Conservation (phyloP, 2,113 vertebrate species). For the Lanius ludovicianus region DNA sequence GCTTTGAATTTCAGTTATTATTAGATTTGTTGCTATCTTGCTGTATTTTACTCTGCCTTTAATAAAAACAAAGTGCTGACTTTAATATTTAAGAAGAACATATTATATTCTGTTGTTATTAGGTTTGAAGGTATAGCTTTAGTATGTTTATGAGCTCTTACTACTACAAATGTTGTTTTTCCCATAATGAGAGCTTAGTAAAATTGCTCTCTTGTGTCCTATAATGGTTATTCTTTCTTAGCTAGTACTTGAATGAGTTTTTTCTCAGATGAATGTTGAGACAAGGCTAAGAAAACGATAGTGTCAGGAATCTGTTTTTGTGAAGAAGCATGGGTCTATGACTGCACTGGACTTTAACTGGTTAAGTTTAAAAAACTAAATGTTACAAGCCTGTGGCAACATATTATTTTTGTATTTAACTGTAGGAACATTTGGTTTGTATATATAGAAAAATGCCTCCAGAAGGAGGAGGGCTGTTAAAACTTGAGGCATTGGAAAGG, state of each 20-base stretch:
- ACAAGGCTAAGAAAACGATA: not conserved
- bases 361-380: slow-evolving; percentile 53
- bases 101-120: slow-evolving; percentile 21
- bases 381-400: slow-evolving; percentile 30
- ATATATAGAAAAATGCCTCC: slow-evolving; percentile 68
- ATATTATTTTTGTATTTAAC: slow-evolving; percentile 64
- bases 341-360: slow-evolving; percentile 8
- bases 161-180: slow-evolving; percentile 46
- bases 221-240: slow-evolving; percentile 28
- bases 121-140: not conserved
- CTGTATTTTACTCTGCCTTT: not conserved
- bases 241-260: not conserved
- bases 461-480: slow-evolving; percentile 65
- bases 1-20: not conserved
- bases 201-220: slow-evolving; percentile 43
- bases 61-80: not conserved
- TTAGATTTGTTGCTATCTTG: not conserved
- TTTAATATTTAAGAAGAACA: slow-evolving; percentile 44
- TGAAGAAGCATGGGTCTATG: not conserved
- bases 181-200: slow-evolving; percentile 37
- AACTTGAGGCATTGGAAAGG: slow-evolving; percentile 51
- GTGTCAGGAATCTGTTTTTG: not conserved
- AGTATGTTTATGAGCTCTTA: slow-evolving; percentile 28
- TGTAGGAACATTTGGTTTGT: slow-evolving; percentile 67
- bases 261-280: not conserved